phyloP scores from a whole-genome alignment of 2,113 vertebrate genomes.

The Rhinoderma darwinii region DNA sequence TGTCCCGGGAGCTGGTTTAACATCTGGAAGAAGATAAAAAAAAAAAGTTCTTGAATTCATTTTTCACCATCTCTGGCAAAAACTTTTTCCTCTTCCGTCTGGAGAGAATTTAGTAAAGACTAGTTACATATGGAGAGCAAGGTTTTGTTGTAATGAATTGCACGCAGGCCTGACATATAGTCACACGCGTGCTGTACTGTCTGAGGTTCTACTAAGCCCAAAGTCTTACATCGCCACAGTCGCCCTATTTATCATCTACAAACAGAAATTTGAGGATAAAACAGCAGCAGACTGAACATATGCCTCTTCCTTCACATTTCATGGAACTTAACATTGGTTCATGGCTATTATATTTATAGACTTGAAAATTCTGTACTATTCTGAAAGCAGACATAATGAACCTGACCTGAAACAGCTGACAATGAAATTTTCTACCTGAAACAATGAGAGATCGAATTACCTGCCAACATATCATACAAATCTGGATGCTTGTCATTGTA shows the following conservation, averaged over 20 bases:
- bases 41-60: slow-evolving; percentile 50
- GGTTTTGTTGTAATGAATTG: slow-evolving; percentile 58
- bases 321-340: slow-evolving; percentile 13
- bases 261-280: slow-evolving; percentile 3
- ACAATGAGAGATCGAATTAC: slow-evolving; percentile 8
- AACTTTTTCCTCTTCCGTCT: slow-evolving; percentile 53
- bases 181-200: slow-evolving; percentile 18
- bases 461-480: slow-evolving; percentile 33
- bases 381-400: not conserved
- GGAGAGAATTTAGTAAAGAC: slow-evolving; percentile 55
- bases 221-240: slow-evolving; percentile 43
- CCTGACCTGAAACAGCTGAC: not conserved
- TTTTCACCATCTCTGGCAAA: slow-evolving; percentile 53
- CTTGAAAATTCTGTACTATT: not conserved
- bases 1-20: slow-evolving; percentile 50
- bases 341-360: slow-evolving; percentile 36
- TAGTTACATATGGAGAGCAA: slow-evolving; percentile 53
- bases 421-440: slow-evolving; percentile 30
- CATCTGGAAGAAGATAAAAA: slow-evolving; percentile 55
- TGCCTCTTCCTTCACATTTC: slow-evolving; percentile 25
- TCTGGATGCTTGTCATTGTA: not conserved
- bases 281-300: slow-evolving; percentile 25
- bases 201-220: slow-evolving; percentile 37
- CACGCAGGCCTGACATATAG: slow-evolving; percentile 48
- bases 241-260: slow-evolving; percentile 50